These are phyloP conservation scores for Merodon equestris DNA, from an alignment of 2,888 invertebrate species.

Conservation along the genomic window DNA sequence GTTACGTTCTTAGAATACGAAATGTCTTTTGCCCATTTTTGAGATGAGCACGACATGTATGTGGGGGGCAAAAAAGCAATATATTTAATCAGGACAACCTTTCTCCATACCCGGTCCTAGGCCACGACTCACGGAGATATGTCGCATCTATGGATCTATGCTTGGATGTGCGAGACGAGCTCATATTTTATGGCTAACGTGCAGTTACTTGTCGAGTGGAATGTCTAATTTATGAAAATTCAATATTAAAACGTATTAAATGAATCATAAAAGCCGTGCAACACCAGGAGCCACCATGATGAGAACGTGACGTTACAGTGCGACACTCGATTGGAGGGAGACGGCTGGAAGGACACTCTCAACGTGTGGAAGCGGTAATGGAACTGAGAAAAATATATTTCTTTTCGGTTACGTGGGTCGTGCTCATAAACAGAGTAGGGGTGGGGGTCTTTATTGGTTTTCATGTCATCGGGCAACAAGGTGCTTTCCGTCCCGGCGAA, in stretches of 20 bases:
- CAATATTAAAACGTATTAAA: conserved; percentile 65
- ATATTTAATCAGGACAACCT: conserved; percentile 29
- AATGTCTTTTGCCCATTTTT: conserved; percentile 12
- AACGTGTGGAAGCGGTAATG: conserved; percentile 46
- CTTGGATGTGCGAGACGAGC: conserved; percentile 25
- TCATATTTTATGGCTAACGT: conserved; percentile 61
- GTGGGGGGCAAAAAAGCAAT: conserved; percentile 4
- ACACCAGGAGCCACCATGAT: conserved; percentile 22
- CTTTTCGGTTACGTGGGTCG: neutral
- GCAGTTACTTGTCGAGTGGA: conserved; percentile 60
- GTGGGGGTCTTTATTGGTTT: no score
- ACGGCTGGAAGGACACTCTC: conserved; percentile 49
- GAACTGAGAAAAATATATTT: conserved; percentile 46
- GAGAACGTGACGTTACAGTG: neutral
- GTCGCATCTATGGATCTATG: neutral
- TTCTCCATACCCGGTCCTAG: no score
- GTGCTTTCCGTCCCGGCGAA: no score
- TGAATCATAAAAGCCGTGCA: conserved; percentile 53
- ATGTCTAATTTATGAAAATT: conserved; percentile 67
- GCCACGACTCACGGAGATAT: no score
- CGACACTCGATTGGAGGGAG: no score
- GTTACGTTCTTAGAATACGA: conserved; percentile 52
- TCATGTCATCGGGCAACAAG: no score
- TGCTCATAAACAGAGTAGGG: no score
- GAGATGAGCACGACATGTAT: neutral